phyloP scores from a whole-genome alignment of 2,888 invertebrate species.

The Yponomeuta plumbellus region DNA sequence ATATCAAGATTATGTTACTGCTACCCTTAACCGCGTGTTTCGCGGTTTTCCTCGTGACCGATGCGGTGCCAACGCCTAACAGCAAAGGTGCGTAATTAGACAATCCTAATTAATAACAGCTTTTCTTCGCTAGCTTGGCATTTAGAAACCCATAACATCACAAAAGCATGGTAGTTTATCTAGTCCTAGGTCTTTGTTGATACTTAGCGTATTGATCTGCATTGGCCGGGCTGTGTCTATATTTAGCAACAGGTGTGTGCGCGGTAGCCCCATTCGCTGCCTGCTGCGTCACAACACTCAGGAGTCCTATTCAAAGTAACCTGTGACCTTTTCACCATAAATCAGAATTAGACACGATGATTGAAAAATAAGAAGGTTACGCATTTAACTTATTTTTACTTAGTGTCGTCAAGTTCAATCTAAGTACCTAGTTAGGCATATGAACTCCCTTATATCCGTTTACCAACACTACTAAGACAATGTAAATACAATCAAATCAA shows the following conservation, averaged over 20 bases:
- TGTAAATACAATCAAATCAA: neutral
- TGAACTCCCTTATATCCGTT: neutral
- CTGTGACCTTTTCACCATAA: slow-evolving; percentile 42
- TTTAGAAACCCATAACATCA: neutral
- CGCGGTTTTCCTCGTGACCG: slow-evolving; percentile 56
- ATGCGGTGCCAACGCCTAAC: slow-evolving; percentile 60
- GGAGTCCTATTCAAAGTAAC: slow-evolving; percentile 27
- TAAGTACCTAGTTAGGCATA: too few species aligned
- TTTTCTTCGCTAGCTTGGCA: neutral
- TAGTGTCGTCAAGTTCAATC: too few species aligned
- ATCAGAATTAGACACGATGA: slow-evolving; percentile 27
- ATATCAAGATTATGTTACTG: slow-evolving; percentile 47
- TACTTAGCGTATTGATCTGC: slow-evolving; percentile 50
- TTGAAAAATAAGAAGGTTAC: neutral
- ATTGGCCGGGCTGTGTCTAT: slow-evolving; percentile 50
- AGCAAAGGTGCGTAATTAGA: slow-evolving; percentile 52
- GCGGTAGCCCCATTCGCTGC: slow-evolving; percentile 27
- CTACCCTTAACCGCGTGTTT: slow-evolving; percentile 58
- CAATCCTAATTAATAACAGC: neutral
- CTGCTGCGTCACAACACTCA: slow-evolving; percentile 47
- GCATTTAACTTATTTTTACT: too few species aligned
- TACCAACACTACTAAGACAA: neutral
- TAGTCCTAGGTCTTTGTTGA: neutral
- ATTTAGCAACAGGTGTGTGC: slow-evolving; percentile 71
- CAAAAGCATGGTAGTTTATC: neutral